phyloP scores from a whole-genome alignment of 2,888 invertebrate genomes.

The Tricholauxania praeusta region DNA sequence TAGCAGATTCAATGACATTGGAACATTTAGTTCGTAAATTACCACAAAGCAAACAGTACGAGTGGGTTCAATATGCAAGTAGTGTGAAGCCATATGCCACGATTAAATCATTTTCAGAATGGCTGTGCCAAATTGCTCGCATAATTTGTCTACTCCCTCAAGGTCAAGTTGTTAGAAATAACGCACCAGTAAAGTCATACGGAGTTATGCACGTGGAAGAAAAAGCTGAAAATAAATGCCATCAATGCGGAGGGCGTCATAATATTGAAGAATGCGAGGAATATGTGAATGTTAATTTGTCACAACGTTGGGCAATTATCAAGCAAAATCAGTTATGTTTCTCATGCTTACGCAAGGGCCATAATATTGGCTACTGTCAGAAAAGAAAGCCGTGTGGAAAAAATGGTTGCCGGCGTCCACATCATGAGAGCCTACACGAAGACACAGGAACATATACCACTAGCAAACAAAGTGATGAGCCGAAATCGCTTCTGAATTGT shows the following conservation, averaged over 20 bases:
- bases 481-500: background rate
- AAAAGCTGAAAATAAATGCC: background rate
- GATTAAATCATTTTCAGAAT: background rate
- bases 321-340: constrained; percentile 15
- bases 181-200: too few species aligned
- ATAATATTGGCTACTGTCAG: background rate
- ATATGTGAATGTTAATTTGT: background rate
- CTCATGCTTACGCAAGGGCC: constrained; percentile 19
- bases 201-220: background rate
- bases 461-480: background rate
- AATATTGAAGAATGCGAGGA: background rate
- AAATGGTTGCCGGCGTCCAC: constrained; percentile 20
- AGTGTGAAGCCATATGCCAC: background rate
- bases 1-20: constrained; percentile 35
- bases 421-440: background rate
- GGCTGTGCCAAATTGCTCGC: background rate
- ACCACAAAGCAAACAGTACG: constrained; percentile 19
- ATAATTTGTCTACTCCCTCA: background rate
- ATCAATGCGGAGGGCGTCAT: background rate
- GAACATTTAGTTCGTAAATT: constrained; percentile 32
- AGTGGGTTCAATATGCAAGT: constrained; percentile 10
- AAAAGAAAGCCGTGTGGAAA: background rate
- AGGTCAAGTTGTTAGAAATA: too few species aligned
- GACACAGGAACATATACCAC: background rate
- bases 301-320: background rate